phyloP scores from a whole-genome alignment of 2,797 vertebrate genomes.

The Gallinago nigripennis region DNA sequence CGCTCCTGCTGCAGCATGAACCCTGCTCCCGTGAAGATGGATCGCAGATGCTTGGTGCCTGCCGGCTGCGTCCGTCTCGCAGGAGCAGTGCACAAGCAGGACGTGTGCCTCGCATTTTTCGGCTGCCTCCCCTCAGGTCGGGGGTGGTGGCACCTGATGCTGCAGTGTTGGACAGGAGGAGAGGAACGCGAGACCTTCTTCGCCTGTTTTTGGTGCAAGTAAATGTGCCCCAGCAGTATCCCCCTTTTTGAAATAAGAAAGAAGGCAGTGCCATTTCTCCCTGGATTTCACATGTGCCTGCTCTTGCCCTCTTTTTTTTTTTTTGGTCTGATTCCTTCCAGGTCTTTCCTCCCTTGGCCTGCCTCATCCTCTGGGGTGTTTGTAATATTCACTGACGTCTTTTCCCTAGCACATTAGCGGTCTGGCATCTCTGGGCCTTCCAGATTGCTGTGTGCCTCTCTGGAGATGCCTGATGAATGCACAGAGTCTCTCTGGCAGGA shows the following conservation, averaged over 20 bases:
- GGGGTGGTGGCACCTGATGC: neutral
- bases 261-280: neutral
- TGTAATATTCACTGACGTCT: conserved; percentile 12
- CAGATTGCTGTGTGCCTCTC: conserved; percentile 37
- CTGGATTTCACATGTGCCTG: neutral
- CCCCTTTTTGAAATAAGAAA: neutral
- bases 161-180: neutral
- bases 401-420: conserved; percentile 11
- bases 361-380: conserved; percentile 5
- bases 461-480: conserved; percentile 54
- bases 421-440: conserved; percentile 48
- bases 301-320: neutral
- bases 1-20: neutral
- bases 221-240: neutral
- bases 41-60: neutral
- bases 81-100: neutral
- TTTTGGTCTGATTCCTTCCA: neutral
- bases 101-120: neutral
- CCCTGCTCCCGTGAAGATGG: neutral
- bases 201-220: neutral
- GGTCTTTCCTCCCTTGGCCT: conserved; percentile 45
- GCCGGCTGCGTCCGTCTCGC: neutral
- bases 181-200: rapidly evolving
- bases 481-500: conserved; percentile 33
- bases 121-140: neutral